Evolutionary conservation across 2,797 vertebrate genomes (phyloP).

Genomic region (Paedocypris micromegethes): DNA sequence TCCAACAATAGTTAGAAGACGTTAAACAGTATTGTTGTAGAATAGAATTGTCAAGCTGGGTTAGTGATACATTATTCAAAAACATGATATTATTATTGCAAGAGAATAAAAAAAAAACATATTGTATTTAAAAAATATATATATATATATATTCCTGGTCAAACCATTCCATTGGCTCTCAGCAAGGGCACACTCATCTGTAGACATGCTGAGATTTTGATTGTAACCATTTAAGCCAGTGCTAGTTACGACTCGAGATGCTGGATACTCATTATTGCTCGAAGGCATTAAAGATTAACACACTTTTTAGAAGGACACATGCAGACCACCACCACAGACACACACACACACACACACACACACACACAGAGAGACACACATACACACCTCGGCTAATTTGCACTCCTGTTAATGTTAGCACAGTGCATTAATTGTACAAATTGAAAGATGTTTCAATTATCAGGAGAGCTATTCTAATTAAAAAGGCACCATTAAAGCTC

Average conservation of each 20-base stretch:
- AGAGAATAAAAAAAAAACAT: too few species aligned
- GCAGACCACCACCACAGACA: conserved; percentile 3
- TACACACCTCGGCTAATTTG: conserved; percentile 10
- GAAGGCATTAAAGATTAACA: not conserved
- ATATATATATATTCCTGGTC: not conserved
- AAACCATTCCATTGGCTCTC: conserved; percentile 3
- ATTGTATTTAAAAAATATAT: too few species aligned
- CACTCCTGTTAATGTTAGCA: conserved; percentile 14
- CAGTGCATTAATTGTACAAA: conserved; percentile 6
- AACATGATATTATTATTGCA: too few species aligned
- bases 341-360: too few species aligned
- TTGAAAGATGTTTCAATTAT: conserved; percentile 15
- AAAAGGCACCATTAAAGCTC: conserved; percentile 10
- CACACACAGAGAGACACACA: too few species aligned
- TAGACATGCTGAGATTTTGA: not conserved
- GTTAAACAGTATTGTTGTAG: too few species aligned
- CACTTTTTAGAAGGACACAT: not conserved
- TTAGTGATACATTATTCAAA: too few species aligned
- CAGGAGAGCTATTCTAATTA: conserved; percentile 17
- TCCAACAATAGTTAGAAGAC: too few species aligned
- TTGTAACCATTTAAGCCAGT: conserved; percentile 10
- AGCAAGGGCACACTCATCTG: conserved; percentile 6
- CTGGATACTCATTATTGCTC: conserved; percentile 21
- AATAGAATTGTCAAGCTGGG: too few species aligned
- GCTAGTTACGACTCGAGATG: conserved; percentile 1